Conservation (phyloP, 2,113 vertebrate genomes). For the Callaeas wilsoni region DNA sequence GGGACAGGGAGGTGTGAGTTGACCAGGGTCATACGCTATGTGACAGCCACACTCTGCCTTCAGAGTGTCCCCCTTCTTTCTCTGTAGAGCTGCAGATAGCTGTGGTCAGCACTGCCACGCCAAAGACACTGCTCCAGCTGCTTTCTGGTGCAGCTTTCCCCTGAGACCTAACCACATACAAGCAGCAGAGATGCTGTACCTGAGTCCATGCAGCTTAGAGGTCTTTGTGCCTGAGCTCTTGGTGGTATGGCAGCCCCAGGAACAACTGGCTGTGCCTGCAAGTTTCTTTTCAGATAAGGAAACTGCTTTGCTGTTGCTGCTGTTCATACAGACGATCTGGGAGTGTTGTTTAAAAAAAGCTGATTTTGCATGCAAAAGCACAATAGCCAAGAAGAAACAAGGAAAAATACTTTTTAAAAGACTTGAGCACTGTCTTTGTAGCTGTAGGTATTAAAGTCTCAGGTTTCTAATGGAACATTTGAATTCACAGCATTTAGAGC, state of each 20-base stretch:
- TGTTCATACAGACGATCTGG: neutral
- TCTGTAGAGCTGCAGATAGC: neutral
- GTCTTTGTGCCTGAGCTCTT: neutral
- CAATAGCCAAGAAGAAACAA: neutral
- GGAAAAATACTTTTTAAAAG: neutral
- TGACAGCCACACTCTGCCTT: neutral
- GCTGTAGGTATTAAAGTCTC: neutral
- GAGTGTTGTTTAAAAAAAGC: neutral
- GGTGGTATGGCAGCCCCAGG: neutral
- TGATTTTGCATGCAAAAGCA: neutral
- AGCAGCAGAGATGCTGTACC: neutral
- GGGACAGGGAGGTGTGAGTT: neutral
- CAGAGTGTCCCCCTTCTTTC: neutral
- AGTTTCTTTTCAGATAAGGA: neutral
- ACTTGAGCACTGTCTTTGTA: neutral
- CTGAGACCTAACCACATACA: neutral
- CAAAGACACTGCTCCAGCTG: neutral
- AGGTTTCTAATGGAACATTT: neutral
- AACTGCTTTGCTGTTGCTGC: neutral
- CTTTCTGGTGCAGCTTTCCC: neutral
- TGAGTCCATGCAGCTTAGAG: neutral
- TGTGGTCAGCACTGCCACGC: neutral
- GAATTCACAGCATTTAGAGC: neutral
- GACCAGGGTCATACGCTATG: fast-evolving
- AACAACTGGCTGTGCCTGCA: neutral